Evolutionary conservation across 2,113 vertebrate species (phyloP), one percentile per base, ranked within the genome.

Genomic region (Hiodon alosoides): DNA sequence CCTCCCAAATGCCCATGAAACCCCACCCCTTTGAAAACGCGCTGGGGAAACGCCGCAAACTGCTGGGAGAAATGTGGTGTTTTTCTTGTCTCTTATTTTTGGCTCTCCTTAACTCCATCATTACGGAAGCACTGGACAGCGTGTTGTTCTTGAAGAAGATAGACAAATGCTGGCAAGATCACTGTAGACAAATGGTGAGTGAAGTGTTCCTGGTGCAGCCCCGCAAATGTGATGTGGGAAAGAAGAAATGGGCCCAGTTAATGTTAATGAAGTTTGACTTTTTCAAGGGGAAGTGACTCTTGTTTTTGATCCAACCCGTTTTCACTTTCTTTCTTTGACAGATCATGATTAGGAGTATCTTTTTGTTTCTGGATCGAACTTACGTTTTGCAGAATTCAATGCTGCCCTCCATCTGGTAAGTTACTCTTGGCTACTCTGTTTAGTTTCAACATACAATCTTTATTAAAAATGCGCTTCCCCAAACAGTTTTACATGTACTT

Each of bases 331-430:
- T 61, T 77, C 62, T 82, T 76, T 79, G 77, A 62, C 92, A 99
- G 97, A 99, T 99, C 83, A 99, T 99, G 97, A 98, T 99, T 86
- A 95, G 97, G 85, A 98, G 97, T 93, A 99, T 99, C 90, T 99
- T 99, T 91, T 90, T 99, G 85, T 99, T 98, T 92, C 90, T 99
- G 95, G 97, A 99, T 87, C 94, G 97, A 88, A 99, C 96, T 76
- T 99, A 99, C 0, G 97, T 99, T 85, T 94, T 99, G 90, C 97
- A 99, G 87, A 99, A 99, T 89, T 99, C 97, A 85, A 96, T 98
- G 97, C 90, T 99, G 83, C 97, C 97, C 75, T 99, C 97, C 71
- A 98, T 99, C 90, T 99, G 97, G 97, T 99, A 89, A 95, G 93
- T 85, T 72, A 0, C 31, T 31, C 31, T 31, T 31, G 31, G 31